A percentile compares a stretch with the other conserved stretches of the same genome.
phyloP scores from a whole-genome alignment of 2,113 vertebrate species.

The Nerophis lumbriciformis region DNA sequence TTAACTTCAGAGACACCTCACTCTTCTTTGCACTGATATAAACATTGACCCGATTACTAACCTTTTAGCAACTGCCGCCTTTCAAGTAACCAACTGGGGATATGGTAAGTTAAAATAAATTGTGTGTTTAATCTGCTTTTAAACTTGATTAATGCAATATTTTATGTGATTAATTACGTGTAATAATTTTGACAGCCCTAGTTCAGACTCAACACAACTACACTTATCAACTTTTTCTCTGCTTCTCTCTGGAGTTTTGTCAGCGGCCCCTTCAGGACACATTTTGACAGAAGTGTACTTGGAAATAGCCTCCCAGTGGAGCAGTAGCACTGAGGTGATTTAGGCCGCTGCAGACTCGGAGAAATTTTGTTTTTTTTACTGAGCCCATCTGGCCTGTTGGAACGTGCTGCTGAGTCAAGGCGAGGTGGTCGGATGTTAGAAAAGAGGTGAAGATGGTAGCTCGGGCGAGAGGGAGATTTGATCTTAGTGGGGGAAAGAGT shows the following conservation, averaged over 20 bases:
- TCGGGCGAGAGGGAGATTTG: conserved; percentile 33
- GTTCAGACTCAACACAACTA: conserved; percentile 9
- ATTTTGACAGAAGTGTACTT: conserved; percentile 14
- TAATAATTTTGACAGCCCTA: too few relatives aligned
- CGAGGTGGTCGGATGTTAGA: conserved; percentile 30
- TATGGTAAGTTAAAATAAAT: too few relatives aligned
- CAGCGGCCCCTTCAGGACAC: neutral
- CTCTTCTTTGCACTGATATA: too few relatives aligned
- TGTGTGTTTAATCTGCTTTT: too few relatives aligned
- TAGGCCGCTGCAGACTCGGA: conserved; percentile 18
- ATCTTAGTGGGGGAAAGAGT: conserved; percentile 39
- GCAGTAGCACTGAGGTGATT: conserved; percentile 31
- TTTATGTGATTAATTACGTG: too few relatives aligned
- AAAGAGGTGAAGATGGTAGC: conserved; percentile 32
- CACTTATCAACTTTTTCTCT: conserved; percentile 1
- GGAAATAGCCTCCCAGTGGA: conserved; percentile 24
- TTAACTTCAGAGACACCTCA: too few relatives aligned
- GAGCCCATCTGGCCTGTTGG: conserved; percentile 52
- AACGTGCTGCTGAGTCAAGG: conserved; percentile 49
- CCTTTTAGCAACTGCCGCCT: too few relatives aligned
- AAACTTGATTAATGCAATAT: too few relatives aligned
- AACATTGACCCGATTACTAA: too few relatives aligned
- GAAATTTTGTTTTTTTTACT: conserved; percentile 27
- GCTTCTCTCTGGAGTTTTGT: neutral
- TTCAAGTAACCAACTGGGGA: too few relatives aligned